Evolutionary conservation across 1,140 invertebrate genomes (phyloP).

Genomic region (Scylla paramamosain): DNA sequence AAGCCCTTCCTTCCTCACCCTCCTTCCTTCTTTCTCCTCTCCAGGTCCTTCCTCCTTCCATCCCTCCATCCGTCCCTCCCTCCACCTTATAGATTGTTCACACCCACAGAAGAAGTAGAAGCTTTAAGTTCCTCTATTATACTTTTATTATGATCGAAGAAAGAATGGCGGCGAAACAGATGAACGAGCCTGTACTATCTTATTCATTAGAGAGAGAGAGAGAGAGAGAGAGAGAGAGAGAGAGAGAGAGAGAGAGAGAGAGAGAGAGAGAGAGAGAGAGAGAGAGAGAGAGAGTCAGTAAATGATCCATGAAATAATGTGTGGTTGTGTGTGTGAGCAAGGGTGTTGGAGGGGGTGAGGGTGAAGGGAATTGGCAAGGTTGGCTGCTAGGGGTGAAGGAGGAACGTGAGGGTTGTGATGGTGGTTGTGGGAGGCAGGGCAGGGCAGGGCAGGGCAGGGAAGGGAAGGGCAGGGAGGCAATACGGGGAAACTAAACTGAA

Average conservation of each 20-base stretch:
- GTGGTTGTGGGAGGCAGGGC: too few relatives aligned
- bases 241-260: conserved; percentile 24
- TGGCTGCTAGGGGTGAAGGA: too few relatives aligned
- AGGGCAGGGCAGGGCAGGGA: too few relatives aligned
- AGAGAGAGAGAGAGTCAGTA: neutral
- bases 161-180: neutral
- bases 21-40: neutral
- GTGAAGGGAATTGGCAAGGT: neutral
- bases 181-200: neutral
- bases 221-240: conserved; percentile 30
- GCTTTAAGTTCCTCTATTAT: neutral
- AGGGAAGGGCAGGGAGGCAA: too few relatives aligned
- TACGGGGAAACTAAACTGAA: too few relatives aligned
- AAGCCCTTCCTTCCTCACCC: neutral
- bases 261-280: conserved; percentile 35
- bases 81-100: too few relatives aligned
- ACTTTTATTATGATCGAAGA: neutral
- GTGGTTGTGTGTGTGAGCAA: neutral
- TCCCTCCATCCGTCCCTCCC: neutral
- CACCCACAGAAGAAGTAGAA: too few relatives aligned
- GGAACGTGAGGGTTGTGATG: too few relatives aligned
- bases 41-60: neutral
- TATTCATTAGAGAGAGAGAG: neutral
- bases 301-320: conserved; percentile 24
- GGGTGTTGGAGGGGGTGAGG: neutral